A percentile compares a stretch with the other conserved stretches of the same genome.
Evolutionary conservation across 2,888 invertebrate genomes (phyloP).

Genomic region (Macrosoma leucophasiata): DNA sequence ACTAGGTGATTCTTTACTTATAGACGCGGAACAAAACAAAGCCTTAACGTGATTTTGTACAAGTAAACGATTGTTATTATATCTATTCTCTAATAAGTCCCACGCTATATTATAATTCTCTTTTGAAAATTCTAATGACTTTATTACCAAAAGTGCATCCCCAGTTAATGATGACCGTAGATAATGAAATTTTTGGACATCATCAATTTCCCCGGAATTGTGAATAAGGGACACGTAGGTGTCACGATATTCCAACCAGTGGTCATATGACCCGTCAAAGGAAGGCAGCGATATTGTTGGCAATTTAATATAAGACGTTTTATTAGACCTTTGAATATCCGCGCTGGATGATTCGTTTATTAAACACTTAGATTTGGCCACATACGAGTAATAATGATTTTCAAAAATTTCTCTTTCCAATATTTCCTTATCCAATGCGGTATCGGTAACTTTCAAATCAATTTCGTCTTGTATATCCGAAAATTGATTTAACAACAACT

Average conservation of each 20-base stretch:
- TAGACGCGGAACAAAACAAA: slow-evolving; percentile 14
- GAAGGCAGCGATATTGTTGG: slow-evolving; percentile 12
- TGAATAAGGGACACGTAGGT: slow-evolving; percentile 12
- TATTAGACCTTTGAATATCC: too few relatives aligned
- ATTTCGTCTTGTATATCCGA: not conserved
- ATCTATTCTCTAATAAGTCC: slow-evolving; percentile 20
- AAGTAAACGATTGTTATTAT: slow-evolving; percentile 18
- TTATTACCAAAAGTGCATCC: slow-evolving; percentile 8
- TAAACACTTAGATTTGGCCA: slow-evolving; percentile 4
- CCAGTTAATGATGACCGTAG: slow-evolving; percentile 9
- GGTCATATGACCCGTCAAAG: slow-evolving; percentile 16
- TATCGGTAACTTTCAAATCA: too few relatives aligned
- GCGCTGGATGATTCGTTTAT: too few relatives aligned
- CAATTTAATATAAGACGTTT: slow-evolving; percentile 14
- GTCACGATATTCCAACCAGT: slow-evolving; percentile 15
- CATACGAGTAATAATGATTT: slow-evolving; percentile 5
- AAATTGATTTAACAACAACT: not conserved
- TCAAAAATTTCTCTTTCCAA: slow-evolving; percentile 2
- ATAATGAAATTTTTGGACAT: slow-evolving; percentile 16
- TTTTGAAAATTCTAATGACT: slow-evolving; percentile 16
- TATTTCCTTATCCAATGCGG: too few relatives aligned
- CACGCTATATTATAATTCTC: slow-evolving; percentile 21
- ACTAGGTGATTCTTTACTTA: slow-evolving; percentile 20
- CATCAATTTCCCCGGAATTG: slow-evolving; percentile 6
- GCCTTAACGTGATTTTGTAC: slow-evolving; percentile 16